Conservation (phyloP, 2,797 vertebrate species). For the Nothura maculosa region DNA sequence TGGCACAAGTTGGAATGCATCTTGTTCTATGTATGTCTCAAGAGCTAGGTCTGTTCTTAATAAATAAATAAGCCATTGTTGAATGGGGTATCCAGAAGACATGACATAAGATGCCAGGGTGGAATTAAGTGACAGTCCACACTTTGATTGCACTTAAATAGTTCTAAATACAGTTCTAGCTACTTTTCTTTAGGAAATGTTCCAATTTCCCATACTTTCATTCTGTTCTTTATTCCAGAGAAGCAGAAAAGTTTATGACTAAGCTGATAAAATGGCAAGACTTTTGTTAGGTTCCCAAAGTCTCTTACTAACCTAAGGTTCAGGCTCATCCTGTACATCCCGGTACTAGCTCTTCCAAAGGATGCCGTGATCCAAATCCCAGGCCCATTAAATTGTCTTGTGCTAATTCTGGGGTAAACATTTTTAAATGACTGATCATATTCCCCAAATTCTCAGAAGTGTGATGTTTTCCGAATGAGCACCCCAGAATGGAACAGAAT, state of each 20-base stretch:
- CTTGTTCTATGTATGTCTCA: background rate
- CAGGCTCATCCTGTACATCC: background rate
- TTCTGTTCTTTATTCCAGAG: background rate
- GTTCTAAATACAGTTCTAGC: background rate
- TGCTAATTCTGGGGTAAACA: background rate
- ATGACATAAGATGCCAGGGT: background rate
- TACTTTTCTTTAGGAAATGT: background rate
- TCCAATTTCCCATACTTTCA: background rate
- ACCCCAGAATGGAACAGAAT: background rate
- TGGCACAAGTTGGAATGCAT: background rate
- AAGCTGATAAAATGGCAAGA: background rate
- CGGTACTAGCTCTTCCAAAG: background rate
- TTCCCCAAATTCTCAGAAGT: background rate
- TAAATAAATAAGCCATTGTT: background rate
- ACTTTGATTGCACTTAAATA: background rate
- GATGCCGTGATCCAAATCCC: background rate
- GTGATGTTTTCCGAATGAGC: background rate
- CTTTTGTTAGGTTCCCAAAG: background rate
- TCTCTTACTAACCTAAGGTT: background rate
- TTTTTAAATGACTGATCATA: background rate
- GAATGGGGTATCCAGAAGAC: background rate
- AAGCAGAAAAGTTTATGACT: background rate
- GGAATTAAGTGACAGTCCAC: background rate
- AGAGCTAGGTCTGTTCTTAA: background rate
- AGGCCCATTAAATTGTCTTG: background rate